Evolutionary conservation across 2,797 vertebrate species (phyloP), one percentile per base, ranked within the genome.

Genomic region (Esox masquinongy): DNA sequence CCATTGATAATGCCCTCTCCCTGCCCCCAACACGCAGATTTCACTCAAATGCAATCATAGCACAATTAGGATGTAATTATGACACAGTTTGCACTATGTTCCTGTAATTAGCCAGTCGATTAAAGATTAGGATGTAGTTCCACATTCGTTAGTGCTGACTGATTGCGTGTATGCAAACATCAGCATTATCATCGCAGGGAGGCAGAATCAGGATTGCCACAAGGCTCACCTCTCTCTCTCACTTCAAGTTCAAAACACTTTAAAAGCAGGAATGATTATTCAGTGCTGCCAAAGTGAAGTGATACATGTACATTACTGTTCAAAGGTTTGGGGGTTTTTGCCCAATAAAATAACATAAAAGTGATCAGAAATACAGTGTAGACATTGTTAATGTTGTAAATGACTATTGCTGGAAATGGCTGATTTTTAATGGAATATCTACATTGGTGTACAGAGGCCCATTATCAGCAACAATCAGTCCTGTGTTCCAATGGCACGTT

Each of bases 121-220:
- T 85, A 86, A 84, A 80, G 85, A 87, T 82, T 79, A 76, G 77
- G 73, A 50, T 77, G 63, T 75, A 84, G 84, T 85, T 87, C 75
- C 80, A 70, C 76, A 84, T 63, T 76, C 77, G 83, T 88, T 85
- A 86, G 77, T 63, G 56, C 82, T 77, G 82, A 86, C 68, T 87
- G 83, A 87, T 89, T 85, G 81, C 80, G 70, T 84, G 82, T 84
- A 83, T 85, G 80, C 76, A 83, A 84, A 84, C 80, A 83, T 70
- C 79, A 79, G n/a, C 24, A 39, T 22, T 29, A n/a, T 53, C 26
- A 53, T 36, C 34, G 24, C 73, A 36, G 73, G 11, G 82, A 77
- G 79, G 76, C 70, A 73, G 82, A 79, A 69, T 77, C 26, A 64
- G 29, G 31, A 49, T 12, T n/a, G 51, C 17, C 5, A 43, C 24